These are phyloP conservation scores for Lepidothrix coronata DNA, from an alignment of 2,113 vertebrate species.

Conservation along the genomic window DNA sequence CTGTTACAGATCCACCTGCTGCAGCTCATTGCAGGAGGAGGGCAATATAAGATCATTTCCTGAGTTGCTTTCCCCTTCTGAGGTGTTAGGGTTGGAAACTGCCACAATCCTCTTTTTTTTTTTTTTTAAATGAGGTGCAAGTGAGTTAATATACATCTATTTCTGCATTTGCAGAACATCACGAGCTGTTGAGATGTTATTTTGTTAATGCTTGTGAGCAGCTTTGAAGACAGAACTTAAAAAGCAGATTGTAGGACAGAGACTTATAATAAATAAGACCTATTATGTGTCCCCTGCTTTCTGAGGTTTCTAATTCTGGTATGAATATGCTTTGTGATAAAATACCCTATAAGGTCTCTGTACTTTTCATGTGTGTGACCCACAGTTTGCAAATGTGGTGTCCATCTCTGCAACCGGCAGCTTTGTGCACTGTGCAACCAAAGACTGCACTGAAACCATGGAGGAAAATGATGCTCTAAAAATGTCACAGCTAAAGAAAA, in stretches of 20 bases:
- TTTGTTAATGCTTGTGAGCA: neutral
- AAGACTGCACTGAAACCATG: neutral
- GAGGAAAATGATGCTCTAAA: neutral
- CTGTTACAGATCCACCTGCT: neutral
- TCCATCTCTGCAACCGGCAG: neutral
- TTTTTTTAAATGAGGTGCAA: neutral
- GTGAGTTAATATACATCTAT: neutral
- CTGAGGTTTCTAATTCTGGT: neutral
- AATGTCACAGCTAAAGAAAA: neutral
- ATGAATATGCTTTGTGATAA: neutral
- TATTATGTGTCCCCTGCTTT: neutral
- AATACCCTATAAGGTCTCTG: neutral
- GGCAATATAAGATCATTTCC: neutral
- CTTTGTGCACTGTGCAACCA: neutral
- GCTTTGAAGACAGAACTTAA: neutral
- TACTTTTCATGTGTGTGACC: neutral
- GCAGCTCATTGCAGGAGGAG: neutral
- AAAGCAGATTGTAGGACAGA: neutral
- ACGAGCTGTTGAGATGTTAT: neutral
- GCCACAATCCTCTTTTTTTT: neutral
- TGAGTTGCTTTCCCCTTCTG: neutral
- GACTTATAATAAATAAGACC: neutral
- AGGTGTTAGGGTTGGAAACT: accelerated
- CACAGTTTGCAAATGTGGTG: neutral
- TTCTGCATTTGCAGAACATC: neutral